These are phyloP conservation scores for Galerucella pusilla DNA, from an alignment of 2,888 invertebrate genomes.

Conservation along the genomic window DNA sequence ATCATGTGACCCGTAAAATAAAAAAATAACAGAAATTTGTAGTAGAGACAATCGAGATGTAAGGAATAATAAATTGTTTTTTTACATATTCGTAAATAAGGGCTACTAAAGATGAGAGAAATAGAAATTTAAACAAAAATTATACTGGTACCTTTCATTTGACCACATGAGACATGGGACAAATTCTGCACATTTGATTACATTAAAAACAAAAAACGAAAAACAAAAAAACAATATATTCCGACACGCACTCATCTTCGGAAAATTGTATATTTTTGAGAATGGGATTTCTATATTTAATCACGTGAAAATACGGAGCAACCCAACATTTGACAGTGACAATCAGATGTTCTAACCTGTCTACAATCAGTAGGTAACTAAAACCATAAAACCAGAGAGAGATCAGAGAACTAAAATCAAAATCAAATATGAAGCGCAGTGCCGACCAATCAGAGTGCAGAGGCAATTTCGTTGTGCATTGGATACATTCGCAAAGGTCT, in stretches of 20 bases:
- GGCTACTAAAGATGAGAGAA: slow-evolving; percentile 47
- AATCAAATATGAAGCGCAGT: too few relatives aligned
- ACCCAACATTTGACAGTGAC: slow-evolving; percentile 55
- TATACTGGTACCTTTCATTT: slow-evolving; percentile 56
- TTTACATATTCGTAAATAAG: slow-evolving; percentile 5
- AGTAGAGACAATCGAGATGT: neutral
- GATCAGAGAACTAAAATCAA: neutral
- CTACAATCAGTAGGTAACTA: neutral
- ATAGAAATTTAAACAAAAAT: slow-evolving; percentile 31
- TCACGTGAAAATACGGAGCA: slow-evolving; percentile 55
- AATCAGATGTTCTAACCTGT: slow-evolving; percentile 46
- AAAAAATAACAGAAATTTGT: slow-evolving; percentile 7
- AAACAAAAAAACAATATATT: slow-evolving; percentile 33
- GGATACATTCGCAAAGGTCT: too few relatives aligned
- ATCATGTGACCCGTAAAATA: slow-evolving; percentile 48
- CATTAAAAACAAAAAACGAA: slow-evolving; percentile 41
- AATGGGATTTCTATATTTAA: slow-evolving; percentile 41
- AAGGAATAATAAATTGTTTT: slow-evolving; percentile 3
- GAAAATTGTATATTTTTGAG: slow-evolving; percentile 18
- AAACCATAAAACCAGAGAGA: neutral
- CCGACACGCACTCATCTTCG: slow-evolving; percentile 40
- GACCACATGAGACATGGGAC: slow-evolving; percentile 63
- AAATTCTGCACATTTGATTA: slow-evolving; percentile 56
- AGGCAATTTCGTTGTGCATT: too few relatives aligned
- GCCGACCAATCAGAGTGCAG: too few relatives aligned